phyloP scores from a whole-genome alignment of 1,140 invertebrate species.

The Pteromalus puparum region DNA sequence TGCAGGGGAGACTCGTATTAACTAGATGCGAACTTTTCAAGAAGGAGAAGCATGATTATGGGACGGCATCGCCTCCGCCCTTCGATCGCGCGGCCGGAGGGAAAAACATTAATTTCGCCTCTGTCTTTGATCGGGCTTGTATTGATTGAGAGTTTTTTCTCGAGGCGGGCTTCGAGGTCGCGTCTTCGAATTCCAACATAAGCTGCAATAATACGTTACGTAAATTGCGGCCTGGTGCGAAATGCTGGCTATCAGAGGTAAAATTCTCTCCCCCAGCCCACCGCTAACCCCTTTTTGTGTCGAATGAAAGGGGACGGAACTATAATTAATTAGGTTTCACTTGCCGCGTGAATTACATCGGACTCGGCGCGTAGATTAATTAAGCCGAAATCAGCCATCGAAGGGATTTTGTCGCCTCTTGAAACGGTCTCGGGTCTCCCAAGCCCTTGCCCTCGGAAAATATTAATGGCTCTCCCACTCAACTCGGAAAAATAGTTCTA shows the following conservation, averaged over 20 bases:
- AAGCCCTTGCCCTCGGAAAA: background rate
- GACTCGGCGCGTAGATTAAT: slow-evolving; percentile 68
- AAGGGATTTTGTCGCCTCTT: slow-evolving; percentile 73
- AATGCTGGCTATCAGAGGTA: too few relatives aligned
- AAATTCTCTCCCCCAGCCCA: too few relatives aligned
- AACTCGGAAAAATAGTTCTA: background rate
- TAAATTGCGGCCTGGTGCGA: too few relatives aligned
- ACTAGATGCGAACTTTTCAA: slow-evolving; percentile 26
- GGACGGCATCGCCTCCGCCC: slow-evolving; percentile 39
- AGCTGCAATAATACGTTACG: too few relatives aligned
- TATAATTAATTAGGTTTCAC: slow-evolving; percentile 75
- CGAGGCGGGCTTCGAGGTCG: background rate
- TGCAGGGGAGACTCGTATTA: background rate
- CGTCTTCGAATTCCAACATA: too few relatives aligned
- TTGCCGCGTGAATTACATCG: slow-evolving; percentile 70
- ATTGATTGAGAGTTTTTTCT: slow-evolving; percentile 8
- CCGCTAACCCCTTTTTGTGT: slow-evolving; percentile 33
- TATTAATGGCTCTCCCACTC: slow-evolving; percentile 17
- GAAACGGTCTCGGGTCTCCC: slow-evolving; percentile 53
- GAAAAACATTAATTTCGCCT: slow-evolving; percentile 46
- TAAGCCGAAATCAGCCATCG: slow-evolving; percentile 63
- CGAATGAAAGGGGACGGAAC: slow-evolving; percentile 49
- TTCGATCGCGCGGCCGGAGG: background rate
- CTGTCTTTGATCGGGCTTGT: slow-evolving; percentile 28
- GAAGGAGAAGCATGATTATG: background rate